A percentile compares a stretch with the other conserved stretches of the same genome.
phyloP scores from a whole-genome alignment of 2,113 vertebrate genomes.

The Eonycteris spelaea region DNA sequence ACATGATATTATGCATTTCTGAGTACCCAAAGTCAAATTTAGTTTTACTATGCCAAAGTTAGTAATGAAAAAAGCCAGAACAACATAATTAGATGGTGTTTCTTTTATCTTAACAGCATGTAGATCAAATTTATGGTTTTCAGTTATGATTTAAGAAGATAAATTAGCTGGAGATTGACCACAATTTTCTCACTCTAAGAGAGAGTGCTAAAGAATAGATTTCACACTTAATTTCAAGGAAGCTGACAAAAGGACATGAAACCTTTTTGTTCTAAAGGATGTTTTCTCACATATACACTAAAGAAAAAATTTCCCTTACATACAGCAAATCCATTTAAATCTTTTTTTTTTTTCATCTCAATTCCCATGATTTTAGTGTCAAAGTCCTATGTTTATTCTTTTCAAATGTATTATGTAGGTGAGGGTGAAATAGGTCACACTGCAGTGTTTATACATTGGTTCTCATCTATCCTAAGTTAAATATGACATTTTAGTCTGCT shows the following conservation, averaged over 20 bases:
- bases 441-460: neutral
- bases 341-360: neutral
- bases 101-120: neutral
- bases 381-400: neutral
- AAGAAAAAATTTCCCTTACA: neutral
- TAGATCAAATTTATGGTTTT: neutral
- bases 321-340: constrained; percentile 17
- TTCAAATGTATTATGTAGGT: neutral
- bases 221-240: neutral
- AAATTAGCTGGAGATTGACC: neutral
- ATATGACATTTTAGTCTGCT: constrained; percentile 20
- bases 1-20: neutral
- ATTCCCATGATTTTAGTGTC: neutral
- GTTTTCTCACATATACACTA: neutral
- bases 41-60: neutral
- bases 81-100: neutral
- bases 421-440: neutral
- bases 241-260: neutral
- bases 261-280: constrained; percentile 2
- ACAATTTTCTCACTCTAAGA: neutral
- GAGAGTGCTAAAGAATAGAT: neutral
- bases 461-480: constrained; percentile 17
- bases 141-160: neutral
- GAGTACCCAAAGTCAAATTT: neutral
- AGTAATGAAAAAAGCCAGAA: neutral